A percentile compares a stretch with the other conserved stretches of the same genome.
These are phyloP conservation scores for Gastrophryne carolinensis DNA, from an alignment of 2,797 vertebrate genomes.

Conservation along the genomic window DNA sequence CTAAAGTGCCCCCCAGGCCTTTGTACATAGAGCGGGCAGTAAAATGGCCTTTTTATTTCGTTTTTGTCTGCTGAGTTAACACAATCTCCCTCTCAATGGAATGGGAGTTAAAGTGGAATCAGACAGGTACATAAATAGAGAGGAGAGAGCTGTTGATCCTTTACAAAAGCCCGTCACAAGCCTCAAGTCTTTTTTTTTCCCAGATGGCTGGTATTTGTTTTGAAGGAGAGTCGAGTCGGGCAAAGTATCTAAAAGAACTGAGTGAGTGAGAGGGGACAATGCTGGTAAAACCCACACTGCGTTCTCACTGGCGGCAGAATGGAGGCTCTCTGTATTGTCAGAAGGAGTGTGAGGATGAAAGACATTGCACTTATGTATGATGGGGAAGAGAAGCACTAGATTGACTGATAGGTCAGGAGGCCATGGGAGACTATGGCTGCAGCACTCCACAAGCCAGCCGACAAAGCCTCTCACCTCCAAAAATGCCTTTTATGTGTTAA, in stretches of 20 bases:
- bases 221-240: neutral
- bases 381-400: slow-evolving; percentile 2
- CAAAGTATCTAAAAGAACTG: slow-evolving; percentile 9
- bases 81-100: too few species aligned
- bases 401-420: slow-evolving; percentile 43
- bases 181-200: neutral
- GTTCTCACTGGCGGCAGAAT: neutral
- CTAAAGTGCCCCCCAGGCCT: too few species aligned
- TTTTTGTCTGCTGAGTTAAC: too few species aligned
- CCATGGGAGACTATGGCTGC: slow-evolving; percentile 22
- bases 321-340: slow-evolving; percentile 11
- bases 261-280: slow-evolving; percentile 21
- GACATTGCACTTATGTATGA: neutral
- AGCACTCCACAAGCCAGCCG: neutral
- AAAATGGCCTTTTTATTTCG: too few species aligned
- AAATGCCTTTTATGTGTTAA: slow-evolving; percentile 23
- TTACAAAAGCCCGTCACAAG: neutral
- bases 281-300: slow-evolving; percentile 36
- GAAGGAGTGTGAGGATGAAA: slow-evolving; percentile 33
- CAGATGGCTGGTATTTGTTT: slow-evolving; percentile 39
- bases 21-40: too few species aligned
- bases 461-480: neutral
- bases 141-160: neutral
- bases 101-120: neutral
- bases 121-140: slow-evolving; percentile 1